phyloP scores from a whole-genome alignment of 2,888 invertebrate species.

The Drosophila stalkeri region DNA sequence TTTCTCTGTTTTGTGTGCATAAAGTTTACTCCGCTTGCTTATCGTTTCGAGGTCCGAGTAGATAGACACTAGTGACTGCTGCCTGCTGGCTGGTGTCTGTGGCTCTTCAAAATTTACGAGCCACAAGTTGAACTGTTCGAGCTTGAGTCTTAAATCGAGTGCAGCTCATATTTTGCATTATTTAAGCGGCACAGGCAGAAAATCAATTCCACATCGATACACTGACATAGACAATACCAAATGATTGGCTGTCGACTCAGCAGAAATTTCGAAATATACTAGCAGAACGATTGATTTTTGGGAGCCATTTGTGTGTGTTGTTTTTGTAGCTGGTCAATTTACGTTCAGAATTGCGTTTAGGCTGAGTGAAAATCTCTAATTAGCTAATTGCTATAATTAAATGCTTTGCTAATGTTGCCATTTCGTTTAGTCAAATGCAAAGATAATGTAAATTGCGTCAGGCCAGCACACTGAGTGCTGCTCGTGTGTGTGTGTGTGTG shows the following conservation, averaged over 20 bases:
- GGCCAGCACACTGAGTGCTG: slow-evolving; percentile 15
- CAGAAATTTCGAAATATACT: slow-evolving; percentile 35
- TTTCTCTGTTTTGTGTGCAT: slow-evolving; percentile 30
- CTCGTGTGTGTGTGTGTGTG: slow-evolving; percentile 4
- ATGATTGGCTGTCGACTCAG: slow-evolving; percentile 40
- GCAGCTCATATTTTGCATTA: slow-evolving; percentile 46
- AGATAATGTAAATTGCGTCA: slow-evolving; percentile 75
- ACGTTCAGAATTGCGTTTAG: slow-evolving; percentile 43
- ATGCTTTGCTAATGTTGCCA: slow-evolving; percentile 76
- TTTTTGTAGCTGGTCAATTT: slow-evolving; percentile 35
- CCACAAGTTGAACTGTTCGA: slow-evolving; percentile 16
- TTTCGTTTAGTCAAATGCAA: slow-evolving; percentile 73
- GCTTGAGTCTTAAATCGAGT: slow-evolving; percentile 41
- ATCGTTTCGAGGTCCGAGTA: slow-evolving; percentile 45
- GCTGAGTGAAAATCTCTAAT: slow-evolving; percentile 73
- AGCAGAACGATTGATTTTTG: slow-evolving; percentile 65
- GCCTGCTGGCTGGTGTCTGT: slow-evolving; percentile 31
- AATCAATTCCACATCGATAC: slow-evolving; percentile 35
- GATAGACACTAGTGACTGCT: slow-evolving; percentile 24
- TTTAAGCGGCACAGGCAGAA: slow-evolving; percentile 29
- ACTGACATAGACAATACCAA: slow-evolving; percentile 27
- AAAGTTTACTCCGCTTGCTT: slow-evolving; percentile 49
- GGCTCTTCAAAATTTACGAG: slow-evolving; percentile 57
- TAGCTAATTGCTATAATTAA: slow-evolving; percentile 83
- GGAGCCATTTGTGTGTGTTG: slow-evolving; percentile 20